phyloP scores from a whole-genome alignment of 2,888 invertebrate genomes.

The Mamestra brassicae region DNA sequence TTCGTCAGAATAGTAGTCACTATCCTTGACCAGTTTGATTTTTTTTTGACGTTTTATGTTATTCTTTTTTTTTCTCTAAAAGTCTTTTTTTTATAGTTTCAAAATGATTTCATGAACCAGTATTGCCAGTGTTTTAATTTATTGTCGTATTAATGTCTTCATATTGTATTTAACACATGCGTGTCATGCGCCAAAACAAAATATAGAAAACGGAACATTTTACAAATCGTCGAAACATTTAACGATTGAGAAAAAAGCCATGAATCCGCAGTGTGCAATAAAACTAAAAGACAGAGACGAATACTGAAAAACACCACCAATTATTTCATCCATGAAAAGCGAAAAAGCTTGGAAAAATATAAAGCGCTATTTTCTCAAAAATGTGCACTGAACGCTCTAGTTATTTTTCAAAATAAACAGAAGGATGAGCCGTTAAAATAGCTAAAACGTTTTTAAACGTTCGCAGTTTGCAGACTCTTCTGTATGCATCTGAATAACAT shows the following conservation, averaged over 20 bases:
- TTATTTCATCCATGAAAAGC: conserved; percentile 16
- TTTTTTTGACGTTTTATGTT: no score
- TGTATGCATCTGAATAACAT: conserved; percentile 35
- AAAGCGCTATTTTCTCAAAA: conserved; percentile 29
- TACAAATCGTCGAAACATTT: background rate
- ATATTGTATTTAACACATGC: no score
- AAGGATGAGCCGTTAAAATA: conserved; percentile 27
- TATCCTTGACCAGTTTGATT: no score
- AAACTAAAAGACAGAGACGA: background rate
- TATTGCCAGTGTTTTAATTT: no score
- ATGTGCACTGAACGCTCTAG: conserved; percentile 1
- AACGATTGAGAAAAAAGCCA: background rate
- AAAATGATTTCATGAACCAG: no score
- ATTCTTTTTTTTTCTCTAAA: no score
- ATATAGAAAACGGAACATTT: background rate
- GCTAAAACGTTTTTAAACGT: conserved; percentile 42
- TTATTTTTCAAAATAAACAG: conserved; percentile 52
- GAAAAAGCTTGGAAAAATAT: conserved; percentile 15
- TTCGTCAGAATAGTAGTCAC: no score
- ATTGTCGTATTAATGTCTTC: no score
- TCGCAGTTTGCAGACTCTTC: conserved; percentile 21
- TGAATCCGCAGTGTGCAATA: background rate
- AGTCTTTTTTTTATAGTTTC: no score
- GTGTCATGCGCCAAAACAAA: background rate
- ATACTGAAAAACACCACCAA: conserved; percentile 2